phyloP scores from a whole-genome alignment of 2,888 invertebrate genomes.

The Agriopis aurantiaria region DNA sequence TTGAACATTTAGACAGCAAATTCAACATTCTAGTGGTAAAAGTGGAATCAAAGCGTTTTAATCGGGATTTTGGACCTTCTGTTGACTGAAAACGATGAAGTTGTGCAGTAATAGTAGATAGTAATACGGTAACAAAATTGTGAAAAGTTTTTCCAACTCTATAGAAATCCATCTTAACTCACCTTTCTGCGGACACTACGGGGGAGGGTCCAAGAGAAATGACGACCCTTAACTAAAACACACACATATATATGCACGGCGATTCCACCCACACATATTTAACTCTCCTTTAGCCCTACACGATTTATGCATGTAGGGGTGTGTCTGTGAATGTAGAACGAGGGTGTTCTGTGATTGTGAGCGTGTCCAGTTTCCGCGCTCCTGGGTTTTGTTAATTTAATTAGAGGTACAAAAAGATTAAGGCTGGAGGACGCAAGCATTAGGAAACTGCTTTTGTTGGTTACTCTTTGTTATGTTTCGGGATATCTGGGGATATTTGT shows the following conservation, averaged over 20 bases:
- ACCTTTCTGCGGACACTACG: conserved; percentile 87
- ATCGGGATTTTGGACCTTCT: no score
- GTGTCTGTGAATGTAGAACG: conserved; percentile 56
- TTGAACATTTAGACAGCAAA: no score
- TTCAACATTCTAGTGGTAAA: no score
- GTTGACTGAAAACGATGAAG: no score
- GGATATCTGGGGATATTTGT: conserved; percentile 16
- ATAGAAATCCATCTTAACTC: conserved; percentile 76
- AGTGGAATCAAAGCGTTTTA: no score
- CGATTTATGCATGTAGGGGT: conserved; percentile 52
- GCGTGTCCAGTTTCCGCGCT: conserved; percentile 84
- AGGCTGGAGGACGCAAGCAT: conserved; percentile 80
- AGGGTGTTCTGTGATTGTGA: conserved; percentile 60
- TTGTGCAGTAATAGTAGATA: no score
- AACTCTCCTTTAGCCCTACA: conserved; percentile 58
- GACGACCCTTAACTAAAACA: conserved; percentile 87
- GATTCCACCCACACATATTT: conserved; percentile 66
- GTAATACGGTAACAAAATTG: no score
- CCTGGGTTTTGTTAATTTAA: conserved; percentile 86
- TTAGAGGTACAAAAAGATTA: conserved; percentile 87
- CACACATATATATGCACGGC: conserved; percentile 79
- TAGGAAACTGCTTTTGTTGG: conserved; percentile 80
- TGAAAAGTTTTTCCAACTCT: conserved; percentile 59
- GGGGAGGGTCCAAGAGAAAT: conserved; percentile 87
- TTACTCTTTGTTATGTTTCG: conserved; percentile 53